Evolutionary conservation across 1,140 invertebrate genomes (phyloP).

Genomic region (Bombyx mandarina): DNA sequence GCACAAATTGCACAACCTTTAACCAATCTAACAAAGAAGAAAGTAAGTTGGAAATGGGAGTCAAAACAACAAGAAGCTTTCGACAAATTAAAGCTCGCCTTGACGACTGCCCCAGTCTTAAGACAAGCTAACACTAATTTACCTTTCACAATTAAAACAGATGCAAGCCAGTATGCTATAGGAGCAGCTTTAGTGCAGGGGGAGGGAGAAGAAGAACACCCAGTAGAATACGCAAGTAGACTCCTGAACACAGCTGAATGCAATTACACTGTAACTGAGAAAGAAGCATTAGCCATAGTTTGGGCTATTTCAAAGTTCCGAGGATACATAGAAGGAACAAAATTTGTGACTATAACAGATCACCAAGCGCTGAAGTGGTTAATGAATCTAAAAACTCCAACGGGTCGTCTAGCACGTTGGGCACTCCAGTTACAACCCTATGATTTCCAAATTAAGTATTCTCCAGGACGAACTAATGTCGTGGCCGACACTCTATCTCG

Average conservation of each 20-base stretch:
- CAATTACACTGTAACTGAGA: no score
- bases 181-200: not conserved
- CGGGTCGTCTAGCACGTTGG: constrained; percentile 58
- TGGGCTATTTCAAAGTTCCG: constrained; percentile 57
- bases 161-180: constrained; percentile 2
- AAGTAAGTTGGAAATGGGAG: no score
- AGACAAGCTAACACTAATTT: not conserved
- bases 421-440: constrained; percentile 54
- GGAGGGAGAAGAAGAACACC: not conserved
- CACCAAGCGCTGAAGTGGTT: constrained; percentile 70
- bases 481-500: constrained; percentile 33
- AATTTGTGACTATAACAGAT: constrained; percentile 31
- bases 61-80: not conserved
- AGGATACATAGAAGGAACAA: constrained; percentile 43
- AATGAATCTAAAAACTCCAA: constrained; percentile 43
- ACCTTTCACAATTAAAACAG: constrained; percentile 1
- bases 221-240: not conserved
- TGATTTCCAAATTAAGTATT: constrained; percentile 34
- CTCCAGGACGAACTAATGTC: constrained; percentile 26
- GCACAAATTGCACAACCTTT: constrained; percentile 15
- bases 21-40: constrained; percentile 6
- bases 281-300: constrained; percentile 66
- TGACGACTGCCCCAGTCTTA: not conserved
- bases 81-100: not conserved
- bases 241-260: not conserved